phyloP scores from a whole-genome alignment of 2,888 invertebrate genomes.

The Meta bourneti region DNA sequence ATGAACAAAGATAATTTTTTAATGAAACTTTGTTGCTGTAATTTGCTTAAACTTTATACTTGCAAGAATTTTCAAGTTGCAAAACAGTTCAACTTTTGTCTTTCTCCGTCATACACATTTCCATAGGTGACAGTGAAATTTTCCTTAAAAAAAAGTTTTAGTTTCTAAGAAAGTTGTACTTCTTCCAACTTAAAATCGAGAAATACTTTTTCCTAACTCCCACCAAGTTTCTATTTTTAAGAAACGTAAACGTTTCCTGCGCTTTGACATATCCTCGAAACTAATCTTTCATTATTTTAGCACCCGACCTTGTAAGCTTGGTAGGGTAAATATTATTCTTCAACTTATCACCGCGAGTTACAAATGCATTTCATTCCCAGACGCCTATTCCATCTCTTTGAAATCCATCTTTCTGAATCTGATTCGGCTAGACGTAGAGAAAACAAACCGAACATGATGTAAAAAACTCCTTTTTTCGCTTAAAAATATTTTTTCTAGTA shows the following conservation, averaged over 20 bases:
- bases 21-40: too few relatives aligned
- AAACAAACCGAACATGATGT: too few relatives aligned
- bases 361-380: not conserved
- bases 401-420: too few relatives aligned
- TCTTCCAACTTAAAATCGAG: not conserved
- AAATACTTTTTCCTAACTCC: not conserved
- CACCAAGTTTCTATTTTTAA: not conserved
- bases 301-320: not conserved
- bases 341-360: not conserved
- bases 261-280: not conserved
- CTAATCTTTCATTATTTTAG: not conserved
- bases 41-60: too few relatives aligned
- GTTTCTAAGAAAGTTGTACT: not conserved
- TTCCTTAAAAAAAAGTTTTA: not conserved
- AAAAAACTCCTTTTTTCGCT: too few relatives aligned
- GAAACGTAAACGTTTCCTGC: not conserved
- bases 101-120: not conserved
- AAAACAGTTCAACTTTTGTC: too few relatives aligned
- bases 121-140: not conserved
- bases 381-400: not conserved
- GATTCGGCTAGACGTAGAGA: too few relatives aligned
- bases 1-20: too few relatives aligned
- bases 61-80: too few relatives aligned
- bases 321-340: not conserved
- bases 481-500: too few relatives aligned